Evolutionary conservation across 2,888 invertebrate genomes (phyloP).

Genomic region (Antitype chi): DNA sequence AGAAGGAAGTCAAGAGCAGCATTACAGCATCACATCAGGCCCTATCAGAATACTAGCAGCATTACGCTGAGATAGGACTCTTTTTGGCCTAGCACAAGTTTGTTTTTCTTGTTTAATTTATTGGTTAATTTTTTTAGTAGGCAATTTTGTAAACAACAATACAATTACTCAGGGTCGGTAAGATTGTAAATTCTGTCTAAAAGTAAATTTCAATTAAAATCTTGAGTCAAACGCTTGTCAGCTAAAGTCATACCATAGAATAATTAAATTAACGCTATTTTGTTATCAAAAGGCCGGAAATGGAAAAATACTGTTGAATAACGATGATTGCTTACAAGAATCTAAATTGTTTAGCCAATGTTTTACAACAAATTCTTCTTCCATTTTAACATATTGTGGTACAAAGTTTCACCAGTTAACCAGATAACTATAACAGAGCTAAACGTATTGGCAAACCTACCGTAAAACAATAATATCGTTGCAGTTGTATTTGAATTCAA

Average conservation of each 20-base stretch:
- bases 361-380: background rate
- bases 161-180: no score
- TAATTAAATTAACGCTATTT: background rate
- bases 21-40: no score
- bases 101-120: no score
- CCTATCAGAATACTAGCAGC: no score
- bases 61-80: no score
- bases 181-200: no score
- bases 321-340: no score
- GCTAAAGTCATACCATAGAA: background rate
- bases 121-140: no score
- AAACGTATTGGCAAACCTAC: background rate
- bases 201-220: background rate
- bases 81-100: no score
- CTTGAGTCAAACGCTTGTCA: background rate
- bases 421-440: background rate
- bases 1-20: no score
- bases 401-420: background rate
- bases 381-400: background rate
- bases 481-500: background rate
- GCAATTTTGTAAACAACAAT: no score
- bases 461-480: no score
- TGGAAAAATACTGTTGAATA: slow-evolving; percentile 7
- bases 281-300: slow-evolving; percentile 15
- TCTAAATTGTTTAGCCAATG: background rate